Evolutionary conservation across 2,113 vertebrate species (phyloP), one percentile per base, ranked within the genome.

Genomic region (Chaenocephalus aceratus): DNA sequence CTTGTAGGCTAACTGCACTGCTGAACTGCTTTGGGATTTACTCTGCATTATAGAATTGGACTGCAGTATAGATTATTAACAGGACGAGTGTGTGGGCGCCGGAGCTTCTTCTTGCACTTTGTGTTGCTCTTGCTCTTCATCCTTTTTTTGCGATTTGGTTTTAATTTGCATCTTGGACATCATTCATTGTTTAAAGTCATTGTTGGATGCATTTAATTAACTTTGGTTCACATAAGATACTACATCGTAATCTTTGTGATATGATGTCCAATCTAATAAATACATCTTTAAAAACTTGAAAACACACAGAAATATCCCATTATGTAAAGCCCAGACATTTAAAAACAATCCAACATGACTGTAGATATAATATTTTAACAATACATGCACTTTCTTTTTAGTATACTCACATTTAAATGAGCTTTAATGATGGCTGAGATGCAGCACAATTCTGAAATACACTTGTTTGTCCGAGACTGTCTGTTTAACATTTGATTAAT

Each of bases 31-130:
- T 57, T 85, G 84, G 86, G 86, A 89, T 84, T 89, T 89, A 52
- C 79, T 78, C 79, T 86, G 81, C 83, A 84, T 87, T 91, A 90
- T 80, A 89, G 88, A 79, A 89, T 84, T 68, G 86, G 82, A 63
- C 80, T 68, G 88, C 83, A 15, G 81, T 91, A 86, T 89, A 78
- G 92, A 91, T 87, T 92, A 86, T 89, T 90, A 87, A 83, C 76
- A 74, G 83, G 87, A 86, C 21, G 53, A 86, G 84, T 88, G 88
- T 87, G 88, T 91, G 89, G 89, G 90, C 81, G 87, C 84, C 1
- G 49, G 65, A 75, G 73, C 81, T 7, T 53, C 60, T 23, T 53
- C 46, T 61, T 0, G 15, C 72, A 75, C 70, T 82, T 82, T 70
- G 23, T 60, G 53, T 77, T 87, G 36, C 23, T 2, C 58, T 79